phyloP scores from a whole-genome alignment of 2,888 invertebrate genomes.

The Nephrotoma appendiculata region DNA sequence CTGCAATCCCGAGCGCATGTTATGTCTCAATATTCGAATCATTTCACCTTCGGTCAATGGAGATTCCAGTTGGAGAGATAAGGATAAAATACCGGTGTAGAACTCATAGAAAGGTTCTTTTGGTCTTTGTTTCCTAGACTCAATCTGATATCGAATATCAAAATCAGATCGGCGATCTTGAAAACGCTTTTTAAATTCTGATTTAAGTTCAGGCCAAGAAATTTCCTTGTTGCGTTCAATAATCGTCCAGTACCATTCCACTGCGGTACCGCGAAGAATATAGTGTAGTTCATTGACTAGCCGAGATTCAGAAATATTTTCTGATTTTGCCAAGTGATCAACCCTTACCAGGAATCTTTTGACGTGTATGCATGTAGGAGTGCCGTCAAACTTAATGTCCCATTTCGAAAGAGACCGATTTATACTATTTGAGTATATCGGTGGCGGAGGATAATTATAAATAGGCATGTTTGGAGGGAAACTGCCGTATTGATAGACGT shows the following conservation, averaged over 20 bases:
- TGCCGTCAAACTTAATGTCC: background rate
- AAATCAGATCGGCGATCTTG: background rate
- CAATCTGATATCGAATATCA: background rate
- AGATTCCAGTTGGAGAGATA: too few relatives aligned
- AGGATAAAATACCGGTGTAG: too few relatives aligned
- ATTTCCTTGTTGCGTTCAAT: background rate
- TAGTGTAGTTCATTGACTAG: background rate
- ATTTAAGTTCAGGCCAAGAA: background rate
- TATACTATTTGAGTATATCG: background rate
- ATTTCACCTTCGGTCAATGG: too few relatives aligned
- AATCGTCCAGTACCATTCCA: background rate
- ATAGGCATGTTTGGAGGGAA: too few relatives aligned
- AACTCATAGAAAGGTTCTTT: too few relatives aligned
- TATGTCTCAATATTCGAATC: too few relatives aligned
- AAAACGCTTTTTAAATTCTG: background rate
- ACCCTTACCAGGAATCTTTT: background rate
- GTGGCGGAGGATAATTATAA: background rate
- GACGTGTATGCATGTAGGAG: background rate
- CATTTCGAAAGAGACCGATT: background rate
- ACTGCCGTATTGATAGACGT: too few relatives aligned
- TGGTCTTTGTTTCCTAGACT: too few relatives aligned
- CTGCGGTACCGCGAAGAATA: background rate
- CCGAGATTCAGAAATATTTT: background rate
- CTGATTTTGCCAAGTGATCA: background rate
- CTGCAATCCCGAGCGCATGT: too few relatives aligned